Evolutionary conservation across 2,797 vertebrate species (phyloP), one percentile per base, ranked within the genome.

Genomic region (Labroides dimidiatus): DNA sequence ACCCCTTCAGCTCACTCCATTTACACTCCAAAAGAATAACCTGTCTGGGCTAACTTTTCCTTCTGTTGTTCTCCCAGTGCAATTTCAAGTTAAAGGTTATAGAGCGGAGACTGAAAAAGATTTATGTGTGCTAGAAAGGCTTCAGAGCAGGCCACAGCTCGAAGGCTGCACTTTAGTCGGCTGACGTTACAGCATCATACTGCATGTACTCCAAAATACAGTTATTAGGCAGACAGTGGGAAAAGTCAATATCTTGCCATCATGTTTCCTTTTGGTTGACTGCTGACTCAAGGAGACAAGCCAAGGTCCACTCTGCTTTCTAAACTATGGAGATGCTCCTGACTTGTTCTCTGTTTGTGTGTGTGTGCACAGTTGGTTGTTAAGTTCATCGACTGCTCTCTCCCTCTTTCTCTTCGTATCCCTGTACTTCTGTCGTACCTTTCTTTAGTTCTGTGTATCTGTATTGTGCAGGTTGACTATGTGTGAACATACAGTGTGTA

Each of bases 211-310:
- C 90, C 87, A 81, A 88, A 91, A 93, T 81, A 87, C 85, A 87
- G 89, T 89, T 91, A 90, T 91, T 90, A 92, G 84, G 69, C 82
- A 86, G 89, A 89, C 88, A 81, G 87, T 87, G 87, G 87, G 89
- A 91, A 89, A 91, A 92, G 90, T 91, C 91, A 89, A 90, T 92
- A 92, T 86, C 84, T 89, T 80, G 82, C 86, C 90, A 80, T 90
- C 87, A 75, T 85, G 82, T 88, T 92, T 89, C 75, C 80, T 90
- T 87, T 89, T 87, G 89, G 85, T 87, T 90, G 83, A 89, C 85
- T 91, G 88, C 87, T 88, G 86, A 91, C 85, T 87, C 80, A 87
- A 89, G 87, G 90, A 91, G 91, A 91, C 89, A 84, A 87, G 82
- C 69, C 85, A 86, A 87, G 84, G 87, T 90, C 84, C 84, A 75